Evolutionary conservation across 2,888 invertebrate species (phyloP).

Genomic region (Amphipoea oculea): DNA sequence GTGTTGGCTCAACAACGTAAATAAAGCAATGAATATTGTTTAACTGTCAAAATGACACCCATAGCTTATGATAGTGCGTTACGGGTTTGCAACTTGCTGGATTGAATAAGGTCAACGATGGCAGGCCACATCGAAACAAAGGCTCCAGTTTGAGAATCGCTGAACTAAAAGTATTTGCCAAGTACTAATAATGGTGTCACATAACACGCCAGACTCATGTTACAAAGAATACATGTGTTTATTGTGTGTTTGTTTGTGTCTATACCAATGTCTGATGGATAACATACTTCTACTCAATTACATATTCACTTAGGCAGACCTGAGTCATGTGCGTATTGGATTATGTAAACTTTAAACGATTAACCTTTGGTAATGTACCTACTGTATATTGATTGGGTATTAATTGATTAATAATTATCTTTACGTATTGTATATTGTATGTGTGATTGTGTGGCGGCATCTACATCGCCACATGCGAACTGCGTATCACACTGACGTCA

Average conservation of each 20-base stretch:
- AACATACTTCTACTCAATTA: constrained; percentile 16
- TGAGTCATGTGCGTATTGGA: constrained; percentile 26
- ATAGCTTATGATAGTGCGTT: too few species aligned
- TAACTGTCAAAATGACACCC: too few species aligned
- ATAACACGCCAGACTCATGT: constrained; percentile 32
- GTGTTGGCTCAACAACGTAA: too few species aligned
- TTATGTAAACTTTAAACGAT: constrained; percentile 38
- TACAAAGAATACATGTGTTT: constrained; percentile 46
- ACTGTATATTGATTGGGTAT: constrained; percentile 35
- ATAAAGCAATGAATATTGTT: too few species aligned
- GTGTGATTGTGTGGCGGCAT: neutral
- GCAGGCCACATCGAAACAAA: neutral
- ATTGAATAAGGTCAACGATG: neutral
- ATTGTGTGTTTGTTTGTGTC: constrained; percentile 17
- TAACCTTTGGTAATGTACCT: constrained; percentile 7
- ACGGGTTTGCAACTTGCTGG: neutral
- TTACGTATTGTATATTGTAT: constrained; percentile 4
- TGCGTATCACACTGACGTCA: neutral
- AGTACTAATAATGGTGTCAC: constrained; percentile 40
- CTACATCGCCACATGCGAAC: neutral
- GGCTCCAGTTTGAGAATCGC: constrained; percentile 31
- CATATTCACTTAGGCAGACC: constrained; percentile 39
- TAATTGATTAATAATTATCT: constrained; percentile 44
- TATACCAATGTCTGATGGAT: constrained; percentile 21
- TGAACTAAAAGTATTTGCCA: constrained; percentile 52